Evolutionary conservation across 2,888 invertebrate species (phyloP).

Genomic region (Melinaea menophilus): DNA sequence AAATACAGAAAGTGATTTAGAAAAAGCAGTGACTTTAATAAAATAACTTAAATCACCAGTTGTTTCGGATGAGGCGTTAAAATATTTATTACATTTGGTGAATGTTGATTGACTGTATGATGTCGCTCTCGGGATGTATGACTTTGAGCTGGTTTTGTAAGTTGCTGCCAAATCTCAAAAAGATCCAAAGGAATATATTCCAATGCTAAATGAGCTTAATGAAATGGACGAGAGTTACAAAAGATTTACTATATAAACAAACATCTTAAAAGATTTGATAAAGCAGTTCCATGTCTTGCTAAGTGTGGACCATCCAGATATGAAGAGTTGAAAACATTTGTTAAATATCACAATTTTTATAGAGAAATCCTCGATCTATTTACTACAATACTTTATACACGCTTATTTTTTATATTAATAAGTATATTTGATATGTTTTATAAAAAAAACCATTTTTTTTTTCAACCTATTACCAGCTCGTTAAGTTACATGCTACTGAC

Average conservation of each 20-base stretch:
- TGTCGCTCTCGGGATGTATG: constrained; percentile 91
- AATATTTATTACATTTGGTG: constrained; percentile 83
- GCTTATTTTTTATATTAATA: too few species aligned
- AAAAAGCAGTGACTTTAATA: constrained; percentile 81
- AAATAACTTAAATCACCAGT: constrained; percentile 75
- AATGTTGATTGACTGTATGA: constrained; percentile 89
- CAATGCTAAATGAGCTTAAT: constrained; percentile 87
- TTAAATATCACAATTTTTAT: constrained; percentile 85
- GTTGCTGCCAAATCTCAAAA: constrained; percentile 92
- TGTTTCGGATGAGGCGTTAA: constrained; percentile 80
- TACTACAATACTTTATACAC: too few species aligned
- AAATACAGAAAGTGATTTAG: constrained; percentile 78
- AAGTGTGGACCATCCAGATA: constrained; percentile 77
- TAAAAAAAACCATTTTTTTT: too few species aligned
- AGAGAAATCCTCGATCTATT: constrained; percentile 80
- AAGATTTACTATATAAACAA: constrained; percentile 87
- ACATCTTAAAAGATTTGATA: constrained; percentile 84
- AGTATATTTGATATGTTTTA: too few species aligned
- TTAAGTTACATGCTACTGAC: too few species aligned
- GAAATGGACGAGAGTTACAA: constrained; percentile 84
- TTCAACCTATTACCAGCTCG: too few species aligned
- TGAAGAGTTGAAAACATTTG: constrained; percentile 83
- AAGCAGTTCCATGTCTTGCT: constrained; percentile 84
- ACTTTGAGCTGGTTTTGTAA: constrained; percentile 89
- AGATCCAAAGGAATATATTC: constrained; percentile 95